These are phyloP conservation scores for Eristalis intricaria DNA, from an alignment of 2,888 invertebrate species.

Conservation along the genomic window DNA sequence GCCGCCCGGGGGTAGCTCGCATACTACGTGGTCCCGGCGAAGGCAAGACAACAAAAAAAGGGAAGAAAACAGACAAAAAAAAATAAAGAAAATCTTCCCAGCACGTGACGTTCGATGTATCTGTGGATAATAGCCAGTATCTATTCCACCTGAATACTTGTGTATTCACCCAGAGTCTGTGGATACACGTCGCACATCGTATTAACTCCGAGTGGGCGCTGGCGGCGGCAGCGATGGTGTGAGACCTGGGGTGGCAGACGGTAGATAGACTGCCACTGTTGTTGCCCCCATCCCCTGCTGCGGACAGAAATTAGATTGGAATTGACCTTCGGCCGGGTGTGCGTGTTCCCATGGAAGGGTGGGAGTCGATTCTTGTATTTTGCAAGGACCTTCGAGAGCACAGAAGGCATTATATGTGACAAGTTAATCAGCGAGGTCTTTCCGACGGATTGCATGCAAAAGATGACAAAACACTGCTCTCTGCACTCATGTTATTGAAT, in stretches of 20 bases:
- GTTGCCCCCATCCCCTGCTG: slow-evolving; percentile 1
- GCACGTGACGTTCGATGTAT: slow-evolving; percentile 68
- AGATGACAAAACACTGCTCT: slow-evolving; percentile 14
- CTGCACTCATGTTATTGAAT: slow-evolving; percentile 34
- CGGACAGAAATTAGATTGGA: slow-evolving; percentile 44
- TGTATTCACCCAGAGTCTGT: slow-evolving; percentile 65
- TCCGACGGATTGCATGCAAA: slow-evolving; percentile 2
- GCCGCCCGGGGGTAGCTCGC: neutral
- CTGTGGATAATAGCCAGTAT: slow-evolving; percentile 68
- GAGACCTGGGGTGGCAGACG: slow-evolving; percentile 26
- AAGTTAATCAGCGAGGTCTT: slow-evolving; percentile 58
- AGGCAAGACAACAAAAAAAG: slow-evolving; percentile 26
- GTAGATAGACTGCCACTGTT: slow-evolving; percentile 27
- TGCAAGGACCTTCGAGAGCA: slow-evolving; percentile 19
- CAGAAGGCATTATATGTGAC: slow-evolving; percentile 61
- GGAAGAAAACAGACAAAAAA: slow-evolving; percentile 20
- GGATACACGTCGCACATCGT: slow-evolving; percentile 65
- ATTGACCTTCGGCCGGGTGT: slow-evolving; percentile 65
- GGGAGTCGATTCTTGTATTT: slow-evolving; percentile 1
- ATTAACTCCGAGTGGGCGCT: slow-evolving; percentile 48
- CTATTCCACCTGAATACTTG: slow-evolving; percentile 71
- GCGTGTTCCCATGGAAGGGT: slow-evolving; percentile 45
- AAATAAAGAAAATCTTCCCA: slow-evolving; percentile 29
- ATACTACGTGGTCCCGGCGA: slow-evolving; percentile 38
- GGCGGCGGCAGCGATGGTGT: neutral